Evolutionary conservation across 2,113 vertebrate genomes (phyloP).

Genomic region (Trochalopteron elliotii): DNA sequence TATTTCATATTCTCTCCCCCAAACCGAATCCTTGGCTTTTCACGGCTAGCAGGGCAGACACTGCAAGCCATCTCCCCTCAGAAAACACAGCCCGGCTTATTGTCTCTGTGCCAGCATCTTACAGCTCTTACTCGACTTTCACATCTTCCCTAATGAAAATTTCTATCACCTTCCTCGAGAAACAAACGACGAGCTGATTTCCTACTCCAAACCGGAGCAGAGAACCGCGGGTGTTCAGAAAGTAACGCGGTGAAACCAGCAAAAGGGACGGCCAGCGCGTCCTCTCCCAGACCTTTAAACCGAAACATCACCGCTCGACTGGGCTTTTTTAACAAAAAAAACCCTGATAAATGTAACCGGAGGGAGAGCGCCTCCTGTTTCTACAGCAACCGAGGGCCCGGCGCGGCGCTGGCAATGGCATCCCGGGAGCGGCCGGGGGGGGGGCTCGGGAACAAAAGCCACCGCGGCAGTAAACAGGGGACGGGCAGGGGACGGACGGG

Average conservation of each 20-base stretch:
- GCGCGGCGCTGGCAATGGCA: not conserved
- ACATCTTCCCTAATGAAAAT: not conserved
- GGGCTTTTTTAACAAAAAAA: not conserved
- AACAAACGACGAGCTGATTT: not conserved
- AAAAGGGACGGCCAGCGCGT: not conserved
- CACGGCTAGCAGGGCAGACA: rapidly evolving
- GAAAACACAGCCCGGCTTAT: not conserved
- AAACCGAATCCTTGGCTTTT: not conserved
- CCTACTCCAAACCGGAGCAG: not conserved
- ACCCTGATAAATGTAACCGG: rapidly evolving
- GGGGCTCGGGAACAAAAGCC: not conserved
- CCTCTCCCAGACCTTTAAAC: not conserved
- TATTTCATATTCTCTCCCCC: not conserved
- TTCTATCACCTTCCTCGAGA: not conserved
- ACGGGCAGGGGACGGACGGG: too few relatives aligned
- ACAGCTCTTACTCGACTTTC: not conserved
- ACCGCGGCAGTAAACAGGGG: not conserved
- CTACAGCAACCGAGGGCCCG: slow-evolving; percentile 1
- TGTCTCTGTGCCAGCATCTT: not conserved
- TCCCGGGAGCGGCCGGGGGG: not conserved
- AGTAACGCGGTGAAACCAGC: not conserved
- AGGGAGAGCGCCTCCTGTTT: not conserved
- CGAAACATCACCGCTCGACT: not conserved
- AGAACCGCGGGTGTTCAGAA: not conserved
- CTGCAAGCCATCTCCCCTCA: not conserved